Evolutionary conservation across 2,113 vertebrate genomes (phyloP).

Genomic region (Bagarius yarrelli): DNA sequence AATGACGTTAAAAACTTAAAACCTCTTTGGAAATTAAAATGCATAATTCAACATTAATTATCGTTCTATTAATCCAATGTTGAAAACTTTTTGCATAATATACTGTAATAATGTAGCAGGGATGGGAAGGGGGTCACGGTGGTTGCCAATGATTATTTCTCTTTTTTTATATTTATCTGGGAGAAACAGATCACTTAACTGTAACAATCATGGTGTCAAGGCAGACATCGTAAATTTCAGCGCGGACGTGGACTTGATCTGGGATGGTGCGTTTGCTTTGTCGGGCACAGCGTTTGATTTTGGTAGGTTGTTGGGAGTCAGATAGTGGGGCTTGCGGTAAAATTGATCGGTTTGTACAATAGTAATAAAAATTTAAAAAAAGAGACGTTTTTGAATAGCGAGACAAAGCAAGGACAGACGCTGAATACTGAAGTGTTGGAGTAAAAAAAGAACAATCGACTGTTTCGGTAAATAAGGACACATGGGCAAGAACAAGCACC

Average conservation of each 20-base stretch:
- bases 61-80: too few relatives aligned
- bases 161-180: neutral
- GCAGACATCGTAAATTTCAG: neutral
- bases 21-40: neutral
- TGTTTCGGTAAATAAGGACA: conserved; percentile 42
- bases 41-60: neutral
- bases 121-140: too few relatives aligned
- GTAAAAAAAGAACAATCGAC: conserved; percentile 31
- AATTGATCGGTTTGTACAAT: neutral
- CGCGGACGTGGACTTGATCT: neutral
- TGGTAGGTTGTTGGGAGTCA: too few relatives aligned
- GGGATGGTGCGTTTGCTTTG: neutral
- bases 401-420: neutral
- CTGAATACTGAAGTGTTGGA: conserved; percentile 19
- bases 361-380: neutral
- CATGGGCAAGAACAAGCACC: conserved; percentile 12
- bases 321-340: neutral
- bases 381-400: neutral
- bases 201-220: neutral
- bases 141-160: too few relatives aligned
- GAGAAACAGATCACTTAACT: neutral
- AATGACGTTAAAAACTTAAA: neutral
- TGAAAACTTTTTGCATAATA: too few relatives aligned
- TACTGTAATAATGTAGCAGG: too few relatives aligned
- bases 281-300: neutral